Conservation (phyloP, 2,888 invertebrate species). For the Corythucha ciliata region DNA sequence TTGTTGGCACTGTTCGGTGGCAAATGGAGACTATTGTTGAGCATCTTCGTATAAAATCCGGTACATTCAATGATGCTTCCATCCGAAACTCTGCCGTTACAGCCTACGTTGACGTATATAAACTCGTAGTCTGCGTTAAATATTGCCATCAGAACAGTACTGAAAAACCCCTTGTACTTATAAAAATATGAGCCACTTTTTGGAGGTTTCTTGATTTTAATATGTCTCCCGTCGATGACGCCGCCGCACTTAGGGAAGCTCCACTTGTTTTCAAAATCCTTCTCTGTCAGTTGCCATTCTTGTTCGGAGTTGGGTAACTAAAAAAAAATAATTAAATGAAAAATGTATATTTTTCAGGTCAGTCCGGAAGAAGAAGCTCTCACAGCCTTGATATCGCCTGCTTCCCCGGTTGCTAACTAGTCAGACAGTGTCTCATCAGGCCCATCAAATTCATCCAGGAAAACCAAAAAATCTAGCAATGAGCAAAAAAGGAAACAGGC, state of each 20-base stretch:
- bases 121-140: constrained; percentile 26
- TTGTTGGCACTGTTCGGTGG: constrained; percentile 24
- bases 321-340: neutral
- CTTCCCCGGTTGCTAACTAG: constrained; percentile 22
- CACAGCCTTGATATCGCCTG: no score
- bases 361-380: no score
- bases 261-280: constrained; percentile 19
- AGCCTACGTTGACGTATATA: constrained; percentile 22
- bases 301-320: constrained; percentile 4
- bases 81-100: constrained; percentile 19
- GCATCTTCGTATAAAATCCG: constrained; percentile 23
- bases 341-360: neutral
- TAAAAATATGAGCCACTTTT: constrained; percentile 28
- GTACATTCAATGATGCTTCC: constrained; percentile 27
- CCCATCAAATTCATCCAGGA: constrained; percentile 23
- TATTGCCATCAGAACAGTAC: constrained; percentile 31
- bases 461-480: constrained; percentile 20
- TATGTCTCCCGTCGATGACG: constrained; percentile 24
- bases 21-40: constrained; percentile 24
- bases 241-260: constrained; percentile 11
- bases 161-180: constrained; percentile 32
- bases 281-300: constrained; percentile 24
- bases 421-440: constrained; percentile 22
- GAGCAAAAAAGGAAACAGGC: constrained; percentile 21
- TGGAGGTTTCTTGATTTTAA: constrained; percentile 26